Percentiles rank a stretch among this genome's conserved stretches.
Conservation (phyloP, 2,113 vertebrate genomes). For the Sorex araneus region DNA sequence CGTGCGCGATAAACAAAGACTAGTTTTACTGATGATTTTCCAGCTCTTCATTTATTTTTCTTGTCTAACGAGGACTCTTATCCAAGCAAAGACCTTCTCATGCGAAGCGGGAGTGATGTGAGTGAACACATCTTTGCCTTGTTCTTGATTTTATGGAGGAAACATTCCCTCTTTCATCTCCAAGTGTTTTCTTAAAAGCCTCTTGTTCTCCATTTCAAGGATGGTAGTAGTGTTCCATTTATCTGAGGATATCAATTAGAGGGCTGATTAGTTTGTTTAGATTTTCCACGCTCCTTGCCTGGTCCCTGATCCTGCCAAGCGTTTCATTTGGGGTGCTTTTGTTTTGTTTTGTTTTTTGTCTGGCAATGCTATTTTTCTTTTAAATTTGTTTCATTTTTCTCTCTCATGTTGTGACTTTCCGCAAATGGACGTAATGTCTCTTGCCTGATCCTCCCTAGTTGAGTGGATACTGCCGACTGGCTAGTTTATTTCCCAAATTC, state of each 20-base stretch:
- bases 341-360: not conserved
- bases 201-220: not conserved
- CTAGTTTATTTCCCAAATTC: not conserved
- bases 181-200: not conserved
- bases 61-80: not conserved
- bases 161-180: not conserved
- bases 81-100: not conserved
- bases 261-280: not conserved
- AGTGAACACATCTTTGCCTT: not conserved
- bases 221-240: not conserved
- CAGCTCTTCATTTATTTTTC: not conserved
- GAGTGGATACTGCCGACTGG: not conserved
- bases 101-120: not conserved
- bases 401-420: constrained; percentile 16
- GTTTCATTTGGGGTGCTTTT: not conserved
- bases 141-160: constrained; percentile 33
- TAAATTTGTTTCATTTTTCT: constrained; percentile 30
- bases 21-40: not conserved
- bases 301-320: not conserved
- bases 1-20: not conserved
- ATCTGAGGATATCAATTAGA: not conserved
- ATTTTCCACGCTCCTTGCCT: not conserved
- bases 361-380: not conserved
- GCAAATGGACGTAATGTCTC: not conserved
- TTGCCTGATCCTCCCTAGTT: not conserved